A percentile compares a stretch with the other conserved stretches of the same genome.
phyloP scores from a whole-genome alignment of 2,797 vertebrate genomes.

The Hyperoplus immaculatus region DNA sequence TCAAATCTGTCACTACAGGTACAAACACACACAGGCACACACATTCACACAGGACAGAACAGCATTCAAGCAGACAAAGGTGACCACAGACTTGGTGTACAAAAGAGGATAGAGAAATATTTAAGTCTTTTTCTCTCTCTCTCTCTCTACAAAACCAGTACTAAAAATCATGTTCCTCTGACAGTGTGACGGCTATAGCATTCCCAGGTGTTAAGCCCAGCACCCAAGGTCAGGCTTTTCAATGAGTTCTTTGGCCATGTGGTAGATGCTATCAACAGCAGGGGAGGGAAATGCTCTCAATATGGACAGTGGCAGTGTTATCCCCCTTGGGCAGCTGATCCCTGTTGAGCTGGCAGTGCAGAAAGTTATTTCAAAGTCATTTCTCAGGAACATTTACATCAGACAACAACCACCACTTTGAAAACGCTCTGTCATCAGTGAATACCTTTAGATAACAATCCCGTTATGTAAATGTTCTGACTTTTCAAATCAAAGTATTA shows the following conservation, averaged over 20 bases:
- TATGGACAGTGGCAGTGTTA: constrained; percentile 42
- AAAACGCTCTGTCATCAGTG: background rate
- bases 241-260: constrained; percentile 49
- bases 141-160: background rate
- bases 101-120: background rate
- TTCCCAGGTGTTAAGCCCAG: constrained; percentile 36
- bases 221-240: constrained; percentile 58
- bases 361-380: constrained; percentile 46
- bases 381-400: constrained; percentile 30
- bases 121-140: background rate
- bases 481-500: constrained; percentile 16
- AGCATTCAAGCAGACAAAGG: background rate
- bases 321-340: constrained; percentile 46
- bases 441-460: constrained; percentile 9
- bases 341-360: constrained; percentile 9
- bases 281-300: constrained; percentile 44
- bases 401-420: constrained; percentile 4
- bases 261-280: constrained; percentile 63
- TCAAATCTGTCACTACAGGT: constrained; percentile 20
- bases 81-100: background rate
- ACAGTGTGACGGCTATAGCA: constrained; percentile 15
- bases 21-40: constrained; percentile 6
- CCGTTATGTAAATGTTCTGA: constrained; percentile 4
- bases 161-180: constrained; percentile 10
- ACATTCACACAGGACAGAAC: background rate